Conservation (phyloP, 2,888 invertebrate species). For the Sisyra nigra region DNA sequence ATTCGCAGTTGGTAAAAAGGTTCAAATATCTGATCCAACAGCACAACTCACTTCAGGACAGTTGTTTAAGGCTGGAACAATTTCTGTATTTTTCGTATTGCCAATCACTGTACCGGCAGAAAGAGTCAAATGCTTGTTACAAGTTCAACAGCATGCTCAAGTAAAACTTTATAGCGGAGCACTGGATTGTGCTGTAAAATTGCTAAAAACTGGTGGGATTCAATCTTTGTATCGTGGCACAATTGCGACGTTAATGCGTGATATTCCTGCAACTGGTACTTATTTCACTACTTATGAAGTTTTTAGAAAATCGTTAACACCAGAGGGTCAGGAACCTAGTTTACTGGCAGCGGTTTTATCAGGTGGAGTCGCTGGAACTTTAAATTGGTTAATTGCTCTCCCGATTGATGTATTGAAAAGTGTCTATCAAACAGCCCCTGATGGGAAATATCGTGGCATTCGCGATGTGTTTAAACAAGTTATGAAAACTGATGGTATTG, state of each 20-base stretch:
- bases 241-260: slow-evolving; percentile 40
- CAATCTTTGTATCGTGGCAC: slow-evolving; percentile 41
- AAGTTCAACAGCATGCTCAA: slow-evolving; percentile 19
- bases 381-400: slow-evolving; percentile 13
- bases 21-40: slow-evolving; percentile 23
- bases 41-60: slow-evolving; percentile 26
- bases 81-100: slow-evolving; percentile 38
- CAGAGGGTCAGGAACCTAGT: neutral
- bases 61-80: slow-evolving; percentile 26
- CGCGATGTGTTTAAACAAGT: slow-evolving; percentile 12
- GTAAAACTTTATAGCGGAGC: slow-evolving; percentile 30
- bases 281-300: slow-evolving; percentile 39
- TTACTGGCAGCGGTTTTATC: slow-evolving; percentile 11
- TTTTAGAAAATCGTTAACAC: neutral
- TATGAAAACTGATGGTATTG: slow-evolving; percentile 12
- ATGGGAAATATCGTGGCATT: slow-evolving; percentile 13
- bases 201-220: slow-evolving; percentile 41
- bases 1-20: slow-evolving; percentile 38
- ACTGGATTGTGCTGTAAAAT: slow-evolving; percentile 35
- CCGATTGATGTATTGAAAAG: slow-evolving; percentile 15
- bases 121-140: slow-evolving; percentile 30
- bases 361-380: slow-evolving; percentile 14
- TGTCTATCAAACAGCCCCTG: slow-evolving; percentile 13
- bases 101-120: slow-evolving; percentile 47
- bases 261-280: slow-evolving; percentile 38